These are phyloP conservation scores for Pristionchus arcanus DNA, from an alignment of 2,888 invertebrate genomes.

Conservation along the genomic window DNA sequence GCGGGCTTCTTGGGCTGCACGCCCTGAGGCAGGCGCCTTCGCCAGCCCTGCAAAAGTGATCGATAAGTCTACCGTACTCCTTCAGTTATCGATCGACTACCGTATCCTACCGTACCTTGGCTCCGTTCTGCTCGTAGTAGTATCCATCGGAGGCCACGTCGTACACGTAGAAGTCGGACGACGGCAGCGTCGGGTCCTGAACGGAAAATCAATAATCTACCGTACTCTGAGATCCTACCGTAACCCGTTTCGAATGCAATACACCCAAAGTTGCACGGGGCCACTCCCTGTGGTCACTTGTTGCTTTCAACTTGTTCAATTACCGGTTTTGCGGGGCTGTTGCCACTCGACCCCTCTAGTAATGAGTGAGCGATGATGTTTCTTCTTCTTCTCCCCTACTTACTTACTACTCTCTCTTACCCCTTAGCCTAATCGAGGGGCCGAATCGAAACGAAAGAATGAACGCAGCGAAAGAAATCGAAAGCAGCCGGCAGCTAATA, in stretches of 20 bases:
- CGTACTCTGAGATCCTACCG: not conserved
- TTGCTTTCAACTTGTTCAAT: conserved; percentile 42
- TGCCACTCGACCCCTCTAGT: conserved; percentile 43
- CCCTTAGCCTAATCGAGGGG: conserved; percentile 26
- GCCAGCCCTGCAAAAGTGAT: conserved; percentile 61
- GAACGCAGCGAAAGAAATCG: not conserved
- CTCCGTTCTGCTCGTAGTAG: conserved; percentile 78
- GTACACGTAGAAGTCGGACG: conserved; percentile 65
- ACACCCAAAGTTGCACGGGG: conserved; percentile 15
- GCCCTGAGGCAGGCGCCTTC: conserved; percentile 67
- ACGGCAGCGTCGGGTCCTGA: conserved; percentile 10
- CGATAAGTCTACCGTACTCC: not conserved
- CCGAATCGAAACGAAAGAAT: conserved; percentile 17
- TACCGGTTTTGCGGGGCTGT: conserved; percentile 6
- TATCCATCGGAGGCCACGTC: conserved; percentile 77
- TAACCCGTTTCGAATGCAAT: not conserved
- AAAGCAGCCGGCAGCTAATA: not conserved
- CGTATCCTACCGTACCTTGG: conserved; percentile 58
- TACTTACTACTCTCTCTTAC: not conserved
- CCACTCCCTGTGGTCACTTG: conserved; percentile 46
- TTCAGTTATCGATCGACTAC: not conserved
- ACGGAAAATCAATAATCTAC: not conserved
- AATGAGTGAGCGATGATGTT: conserved; percentile 38
- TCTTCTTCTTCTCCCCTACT: not conserved
- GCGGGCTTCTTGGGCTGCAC: conserved; percentile 62